Evolutionary conservation across 2,113 vertebrate genomes (phyloP), one percentile per base, ranked within the genome.

Genomic region (Pteropus alecto): DNA sequence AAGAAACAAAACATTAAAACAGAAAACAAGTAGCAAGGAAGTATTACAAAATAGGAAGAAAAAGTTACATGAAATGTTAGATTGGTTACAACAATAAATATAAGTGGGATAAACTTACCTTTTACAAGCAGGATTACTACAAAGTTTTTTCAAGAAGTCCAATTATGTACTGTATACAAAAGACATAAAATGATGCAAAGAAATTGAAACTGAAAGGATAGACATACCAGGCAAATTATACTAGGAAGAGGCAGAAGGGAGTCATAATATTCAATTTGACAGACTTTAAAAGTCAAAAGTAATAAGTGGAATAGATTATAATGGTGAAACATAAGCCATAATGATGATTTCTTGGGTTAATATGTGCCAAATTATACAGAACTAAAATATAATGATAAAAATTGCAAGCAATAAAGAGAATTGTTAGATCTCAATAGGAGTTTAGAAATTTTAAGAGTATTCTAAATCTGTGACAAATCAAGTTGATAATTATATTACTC

Each of bases 311-410:
- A 58, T 22, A 95, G 56, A 83, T 76, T 86, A 22, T 83, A 83
- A 81, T 93, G 38, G 26, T 46, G 22, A 74, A 84, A 0, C 12
- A 58, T 68, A 87, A 90, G 24, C 41, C 13, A 46, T 60, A 74
- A 35, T 76, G 18, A 56, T 85, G 26, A 65, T 90, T 6, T 46
- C 86, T 93, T 21, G 30, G 71, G 60, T 41, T 21, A 83, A 33
- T 71, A 28, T 77, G 19, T 51, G 41, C 21, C 51, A 88, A 48
- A 70, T 70, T 70, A 94, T n/a, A 46, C 9, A 58, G 41, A 81
- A 77, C 41, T 93, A 58, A 97, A 93, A 71, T 89, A 70, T 48
- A 96, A 76, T 63, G 18, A 68, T 51, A 74, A 85, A 74, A 93
- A 60, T 83, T 90, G 6, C 21, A 77, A 87, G 70, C 21, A 41